Base-by-base conservation (phyloP, 2,113 vertebrate genomes). In the Syngnathoides biaculeatus region DNA sequence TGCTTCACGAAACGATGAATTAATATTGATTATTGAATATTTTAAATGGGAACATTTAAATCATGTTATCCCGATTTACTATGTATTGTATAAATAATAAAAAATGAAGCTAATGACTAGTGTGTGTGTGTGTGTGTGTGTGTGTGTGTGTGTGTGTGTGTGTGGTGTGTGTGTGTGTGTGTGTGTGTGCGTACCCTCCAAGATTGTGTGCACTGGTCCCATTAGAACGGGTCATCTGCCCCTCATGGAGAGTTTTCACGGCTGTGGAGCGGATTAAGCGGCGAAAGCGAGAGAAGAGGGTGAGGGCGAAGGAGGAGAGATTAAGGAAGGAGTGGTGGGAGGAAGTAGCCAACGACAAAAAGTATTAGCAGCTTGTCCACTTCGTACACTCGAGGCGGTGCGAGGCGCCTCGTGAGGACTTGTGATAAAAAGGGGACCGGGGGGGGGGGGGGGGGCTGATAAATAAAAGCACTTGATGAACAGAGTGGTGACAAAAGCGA, bases 241-340 rank as follows among this genome's bases (percentile, higher is more conserved):
- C 61, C 83, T 77, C 84, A 89, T 88, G 80, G 77, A 81, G 81
- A 85, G 81, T 89, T 89, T 90, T 89, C 87, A 89, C 78, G 89
- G 89, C 84, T 90, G 78, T 89, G 80, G 71, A 87, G 87, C 73
- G 86, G 85, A 86, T 89, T 90, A 88, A 78, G 74, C 24, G 11
- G 43, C 19, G 72, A 47, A 57, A 57, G 55, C n/a, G n/a, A 15
- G 38, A 53, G 65, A 39, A 66, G 69, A 56, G 66, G 50, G 56
- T 56, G 67, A 50, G 71, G 8, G 35, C 0, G 15, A 11, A 19
- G 39, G 60, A 69, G 66, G 69, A 73, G 79, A 84, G 86, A 87
- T 84, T 80, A 83, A 66, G 72, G 50, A 67, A 20, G 72, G 45
- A 22, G 67, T 76, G 48, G 74, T 60, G 58, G 69, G 64, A 82